phyloP scores from a whole-genome alignment of 2,888 invertebrate genomes.

The Andrena trimmerana region DNA sequence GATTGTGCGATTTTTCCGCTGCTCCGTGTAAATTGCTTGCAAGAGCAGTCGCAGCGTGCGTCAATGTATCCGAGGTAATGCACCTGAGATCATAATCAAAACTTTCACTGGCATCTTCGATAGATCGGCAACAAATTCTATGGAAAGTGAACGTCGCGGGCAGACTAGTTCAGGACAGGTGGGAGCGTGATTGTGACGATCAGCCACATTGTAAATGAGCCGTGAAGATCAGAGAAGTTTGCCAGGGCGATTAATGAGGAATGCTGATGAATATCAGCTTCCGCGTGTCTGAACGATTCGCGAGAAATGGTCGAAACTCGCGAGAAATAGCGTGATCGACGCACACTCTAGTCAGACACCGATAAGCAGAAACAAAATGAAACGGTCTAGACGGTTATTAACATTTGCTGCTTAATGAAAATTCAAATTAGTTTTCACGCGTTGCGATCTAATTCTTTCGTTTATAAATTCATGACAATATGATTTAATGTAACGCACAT shows the following conservation, averaged over 20 bases:
- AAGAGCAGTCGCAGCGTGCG: neutral
- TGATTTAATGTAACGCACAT: no score
- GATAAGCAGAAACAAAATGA: neutral
- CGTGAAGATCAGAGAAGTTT: constrained; percentile 27
- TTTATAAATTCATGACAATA: neutral
- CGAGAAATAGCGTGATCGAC: neutral
- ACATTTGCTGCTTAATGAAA: neutral
- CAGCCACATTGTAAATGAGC: constrained; percentile 41
- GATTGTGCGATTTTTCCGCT: constrained; percentile 15
- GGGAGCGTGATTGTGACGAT: constrained; percentile 37
- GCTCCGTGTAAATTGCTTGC: neutral
- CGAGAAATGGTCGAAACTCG: neutral
- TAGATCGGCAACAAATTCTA: constrained; percentile 46
- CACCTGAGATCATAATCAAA: constrained; percentile 34
- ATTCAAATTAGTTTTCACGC: constrained; percentile 16
- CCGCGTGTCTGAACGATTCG: neutral
- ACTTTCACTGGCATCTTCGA: constrained; percentile 70
- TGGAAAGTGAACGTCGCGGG: constrained; percentile 64
- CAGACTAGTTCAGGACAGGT: constrained; percentile 10
- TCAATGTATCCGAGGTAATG: constrained; percentile 12
- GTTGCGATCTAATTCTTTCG: neutral
- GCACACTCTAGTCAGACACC: neutral
- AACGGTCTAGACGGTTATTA: neutral
- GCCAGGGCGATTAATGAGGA: neutral
- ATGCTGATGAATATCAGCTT: neutral